phyloP scores from a whole-genome alignment of 2,888 invertebrate genomes.

The Rhamphomyia laevipes region DNA sequence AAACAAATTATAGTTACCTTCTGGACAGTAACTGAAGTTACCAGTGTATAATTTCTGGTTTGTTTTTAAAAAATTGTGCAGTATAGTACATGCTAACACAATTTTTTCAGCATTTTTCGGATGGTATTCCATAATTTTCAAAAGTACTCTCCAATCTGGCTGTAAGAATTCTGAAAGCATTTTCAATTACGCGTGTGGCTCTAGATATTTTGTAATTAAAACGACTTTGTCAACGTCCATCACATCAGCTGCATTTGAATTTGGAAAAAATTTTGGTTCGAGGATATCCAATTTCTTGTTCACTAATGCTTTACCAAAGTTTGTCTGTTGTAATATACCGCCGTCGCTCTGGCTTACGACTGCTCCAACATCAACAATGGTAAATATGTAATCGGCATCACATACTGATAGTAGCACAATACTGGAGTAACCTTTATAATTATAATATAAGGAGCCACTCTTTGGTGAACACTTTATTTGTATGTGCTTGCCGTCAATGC shows the following conservation, averaged over 20 bases:
- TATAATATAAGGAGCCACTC: slow-evolving; percentile 5
- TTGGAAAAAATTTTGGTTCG: background rate
- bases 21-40: background rate
- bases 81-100: too few relatives aligned
- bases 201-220: slow-evolving; percentile 5
- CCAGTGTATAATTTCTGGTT: background rate
- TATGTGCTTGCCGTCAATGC: slow-evolving; percentile 8
- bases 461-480: slow-evolving; percentile 8
- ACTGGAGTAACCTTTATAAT: slow-evolving; percentile 9
- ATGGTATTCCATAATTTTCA: too few relatives aligned
- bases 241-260: background rate
- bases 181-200: slow-evolving; percentile 1
- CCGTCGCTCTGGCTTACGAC: too few relatives aligned
- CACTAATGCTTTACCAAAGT: too few relatives aligned
- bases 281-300: too few relatives aligned
- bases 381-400: slow-evolving; percentile 6
- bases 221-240: background rate
- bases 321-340: too few relatives aligned
- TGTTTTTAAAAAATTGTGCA: slow-evolving; percentile 1
- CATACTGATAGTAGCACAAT: slow-evolving; percentile 7
- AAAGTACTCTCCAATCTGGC: too few relatives aligned
- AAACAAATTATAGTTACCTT: background rate
- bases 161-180: too few relatives aligned
- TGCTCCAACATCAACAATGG: background rate
- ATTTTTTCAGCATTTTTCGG: too few relatives aligned